Conservation (phyloP, 2,888 invertebrate genomes). For the Rhodophaea formosa region DNA sequence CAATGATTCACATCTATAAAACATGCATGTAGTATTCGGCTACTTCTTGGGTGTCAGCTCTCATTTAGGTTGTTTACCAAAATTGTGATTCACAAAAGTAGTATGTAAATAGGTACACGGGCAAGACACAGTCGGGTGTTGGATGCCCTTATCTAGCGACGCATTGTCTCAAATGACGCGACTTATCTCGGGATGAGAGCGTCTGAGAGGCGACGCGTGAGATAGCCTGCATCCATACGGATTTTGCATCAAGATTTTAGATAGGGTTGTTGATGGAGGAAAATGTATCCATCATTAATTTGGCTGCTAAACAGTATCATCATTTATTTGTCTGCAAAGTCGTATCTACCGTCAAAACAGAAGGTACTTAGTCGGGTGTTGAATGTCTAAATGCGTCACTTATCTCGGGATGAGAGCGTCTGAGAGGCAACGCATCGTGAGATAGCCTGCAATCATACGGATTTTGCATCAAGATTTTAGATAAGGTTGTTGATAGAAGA, state of each 20-base stretch:
- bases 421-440: neutral
- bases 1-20: too few relatives aligned
- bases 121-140: neutral
- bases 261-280: too few relatives aligned
- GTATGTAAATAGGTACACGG: too few relatives aligned
- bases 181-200: constrained; percentile 1
- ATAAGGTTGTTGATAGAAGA: too few relatives aligned
- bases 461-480: neutral
- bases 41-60: too few relatives aligned
- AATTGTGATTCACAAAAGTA: too few relatives aligned
- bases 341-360: too few relatives aligned
- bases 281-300: too few relatives aligned
- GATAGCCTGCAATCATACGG: neutral
- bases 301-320: too few relatives aligned
- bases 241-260: neutral
- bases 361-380: neutral
- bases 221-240: neutral
- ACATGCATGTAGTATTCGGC: too few relatives aligned
- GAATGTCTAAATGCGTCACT: constrained; percentile 22
- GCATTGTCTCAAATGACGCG: constrained; percentile 14
- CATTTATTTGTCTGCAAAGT: too few relatives aligned
- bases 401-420: constrained; percentile 6
- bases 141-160: constrained; percentile 25
- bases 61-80: too few relatives aligned
- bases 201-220: constrained; percentile 6